A percentile compares a stretch with the other conserved stretches of the same genome.
Evolutionary conservation across 2,797 vertebrate species (phyloP).

Genomic region (Vireo griseus): DNA sequence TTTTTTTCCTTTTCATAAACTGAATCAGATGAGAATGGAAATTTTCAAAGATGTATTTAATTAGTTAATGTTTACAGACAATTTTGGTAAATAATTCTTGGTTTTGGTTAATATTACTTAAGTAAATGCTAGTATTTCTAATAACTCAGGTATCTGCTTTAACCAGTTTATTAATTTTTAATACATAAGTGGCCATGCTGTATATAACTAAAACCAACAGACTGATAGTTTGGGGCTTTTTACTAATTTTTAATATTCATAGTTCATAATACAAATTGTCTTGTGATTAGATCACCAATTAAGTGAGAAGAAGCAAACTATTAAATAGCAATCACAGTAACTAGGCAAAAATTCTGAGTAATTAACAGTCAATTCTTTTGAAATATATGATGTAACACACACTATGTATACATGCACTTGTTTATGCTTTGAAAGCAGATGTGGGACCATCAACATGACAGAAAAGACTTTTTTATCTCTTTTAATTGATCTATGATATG

Average conservation of each 20-base stretch:
- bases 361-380: background rate
- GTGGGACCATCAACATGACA: background rate
- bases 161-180: background rate
- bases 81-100: background rate
- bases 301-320: background rate
- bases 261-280: background rate
- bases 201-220: background rate
- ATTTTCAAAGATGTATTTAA: background rate
- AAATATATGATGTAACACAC: background rate
- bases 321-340: background rate
- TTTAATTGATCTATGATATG: background rate
- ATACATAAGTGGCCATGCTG: background rate
- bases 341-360: background rate
- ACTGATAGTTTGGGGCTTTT: accelerated
- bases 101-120: background rate
- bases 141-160: background rate
- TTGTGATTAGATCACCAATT: background rate
- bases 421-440: background rate
- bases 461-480: background rate
- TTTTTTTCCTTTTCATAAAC: background rate
- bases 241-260: background rate
- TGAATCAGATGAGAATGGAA: background rate
- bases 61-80: background rate
- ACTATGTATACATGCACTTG: background rate
- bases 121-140: background rate